phyloP scores from a whole-genome alignment of 2,113 vertebrate species.

The Ageneiosus marmoratus region DNA sequence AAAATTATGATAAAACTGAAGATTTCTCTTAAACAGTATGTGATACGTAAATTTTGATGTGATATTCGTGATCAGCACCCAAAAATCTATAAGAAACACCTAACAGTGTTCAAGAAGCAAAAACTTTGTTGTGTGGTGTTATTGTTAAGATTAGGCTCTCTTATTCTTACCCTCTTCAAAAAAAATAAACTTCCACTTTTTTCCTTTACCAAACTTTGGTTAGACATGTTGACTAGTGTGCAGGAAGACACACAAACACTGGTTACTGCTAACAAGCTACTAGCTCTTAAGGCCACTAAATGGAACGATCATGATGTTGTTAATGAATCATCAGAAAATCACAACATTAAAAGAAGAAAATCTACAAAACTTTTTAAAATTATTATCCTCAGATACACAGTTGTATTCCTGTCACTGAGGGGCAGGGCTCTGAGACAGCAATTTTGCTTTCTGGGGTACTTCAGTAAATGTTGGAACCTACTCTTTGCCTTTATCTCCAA shows the following conservation, averaged over 20 bases:
- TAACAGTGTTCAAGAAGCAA: too few species aligned
- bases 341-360: background rate
- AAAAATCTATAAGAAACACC: too few species aligned
- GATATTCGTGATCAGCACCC: too few species aligned
- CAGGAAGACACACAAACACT: background rate
- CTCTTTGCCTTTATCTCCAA: background rate
- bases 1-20: too few species aligned
- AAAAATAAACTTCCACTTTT: background rate
- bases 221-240: background rate
- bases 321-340: background rate
- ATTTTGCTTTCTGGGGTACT: background rate
- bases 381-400: too few species aligned
- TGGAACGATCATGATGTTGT: background rate
- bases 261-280: background rate
- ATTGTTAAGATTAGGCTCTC: too few species aligned
- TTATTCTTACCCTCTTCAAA: background rate
- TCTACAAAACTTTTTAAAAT: background rate
- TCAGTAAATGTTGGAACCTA: background rate
- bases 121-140: too few species aligned
- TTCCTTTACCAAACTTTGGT: background rate
- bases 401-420: too few species aligned
- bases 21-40: too few species aligned
- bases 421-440: too few species aligned
- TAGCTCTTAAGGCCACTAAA: background rate
- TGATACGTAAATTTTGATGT: too few species aligned